Conservation (phyloP, 2,888 invertebrate species). For the Epinotia ramella region DNA sequence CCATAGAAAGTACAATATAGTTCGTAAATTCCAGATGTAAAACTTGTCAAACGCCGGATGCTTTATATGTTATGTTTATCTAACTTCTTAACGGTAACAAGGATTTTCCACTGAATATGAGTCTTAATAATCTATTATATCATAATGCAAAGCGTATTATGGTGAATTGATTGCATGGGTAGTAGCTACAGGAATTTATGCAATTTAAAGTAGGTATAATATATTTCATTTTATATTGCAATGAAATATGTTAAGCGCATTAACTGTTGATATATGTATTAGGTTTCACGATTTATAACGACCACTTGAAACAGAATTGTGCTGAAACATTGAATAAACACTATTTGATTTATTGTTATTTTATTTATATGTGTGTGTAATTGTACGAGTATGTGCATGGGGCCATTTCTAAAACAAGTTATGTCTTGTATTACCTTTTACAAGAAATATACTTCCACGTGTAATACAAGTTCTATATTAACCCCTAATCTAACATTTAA, state of each 20-base stretch:
- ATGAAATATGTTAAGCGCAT: slow-evolving; percentile 3
- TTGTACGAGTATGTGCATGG: no score
- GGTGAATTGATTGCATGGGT: not conserved
- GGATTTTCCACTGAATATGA: not conserved
- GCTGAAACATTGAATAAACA: not conserved
- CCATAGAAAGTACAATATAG: no score
- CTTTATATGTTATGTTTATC: not conserved
- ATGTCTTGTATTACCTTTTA: not conserved
- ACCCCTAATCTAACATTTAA: not conserved
- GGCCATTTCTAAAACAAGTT: no score
- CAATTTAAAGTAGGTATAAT: not conserved
- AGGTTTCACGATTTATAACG: not conserved
- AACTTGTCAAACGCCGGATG: not conserved
- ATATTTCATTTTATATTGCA: not conserved
- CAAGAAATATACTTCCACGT: not conserved
- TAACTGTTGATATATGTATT: not conserved
- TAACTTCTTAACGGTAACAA: not conserved
- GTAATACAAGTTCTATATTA: not conserved
- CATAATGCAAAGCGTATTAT: not conserved
- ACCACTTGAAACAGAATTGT: not conserved
- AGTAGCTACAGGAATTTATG: not conserved
- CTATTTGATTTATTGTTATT: not conserved
- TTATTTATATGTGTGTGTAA: no score
- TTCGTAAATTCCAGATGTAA: not conserved
- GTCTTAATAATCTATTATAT: not conserved